These are phyloP conservation scores for Corythornis leucogaster DNA, from an alignment of 2,797 vertebrate genomes.

Conservation along the genomic window DNA sequence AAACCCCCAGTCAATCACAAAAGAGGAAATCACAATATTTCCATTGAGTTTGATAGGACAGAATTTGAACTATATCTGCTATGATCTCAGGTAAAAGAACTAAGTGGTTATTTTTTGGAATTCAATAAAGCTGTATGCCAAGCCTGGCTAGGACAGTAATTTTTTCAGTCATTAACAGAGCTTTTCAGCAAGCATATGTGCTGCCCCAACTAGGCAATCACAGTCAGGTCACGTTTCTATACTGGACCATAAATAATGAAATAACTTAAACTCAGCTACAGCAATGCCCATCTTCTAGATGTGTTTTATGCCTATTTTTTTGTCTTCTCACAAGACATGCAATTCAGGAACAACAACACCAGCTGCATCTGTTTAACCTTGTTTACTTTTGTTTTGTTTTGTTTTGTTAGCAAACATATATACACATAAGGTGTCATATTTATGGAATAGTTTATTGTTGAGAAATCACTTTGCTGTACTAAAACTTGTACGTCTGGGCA, in stretches of 20 bases:
- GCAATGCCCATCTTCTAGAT: neutral
- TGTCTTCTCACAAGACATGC: neutral
- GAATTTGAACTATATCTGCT: neutral
- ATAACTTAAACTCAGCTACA: neutral
- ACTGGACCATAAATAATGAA: neutral
- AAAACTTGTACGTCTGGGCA: neutral
- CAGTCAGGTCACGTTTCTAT: neutral
- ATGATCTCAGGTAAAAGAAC: neutral
- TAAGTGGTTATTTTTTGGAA: neutral
- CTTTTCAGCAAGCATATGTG: neutral
- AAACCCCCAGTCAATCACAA: neutral
- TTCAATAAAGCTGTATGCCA: neutral
- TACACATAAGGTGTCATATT: rapidly evolving
- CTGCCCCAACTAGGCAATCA: neutral
- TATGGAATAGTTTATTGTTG: neutral
- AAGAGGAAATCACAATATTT: neutral
- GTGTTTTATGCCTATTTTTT: neutral
- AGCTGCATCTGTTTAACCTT: neutral
- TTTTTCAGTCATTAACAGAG: neutral
- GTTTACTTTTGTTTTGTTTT: neutral
- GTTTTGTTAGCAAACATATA: neutral
- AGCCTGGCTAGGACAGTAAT: neutral
- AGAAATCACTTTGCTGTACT: neutral
- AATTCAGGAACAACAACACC: neutral
- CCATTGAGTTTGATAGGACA: neutral